Base-by-base conservation (phyloP, 2,797 vertebrate genomes). In the Lagodon rhomboides region DNA sequence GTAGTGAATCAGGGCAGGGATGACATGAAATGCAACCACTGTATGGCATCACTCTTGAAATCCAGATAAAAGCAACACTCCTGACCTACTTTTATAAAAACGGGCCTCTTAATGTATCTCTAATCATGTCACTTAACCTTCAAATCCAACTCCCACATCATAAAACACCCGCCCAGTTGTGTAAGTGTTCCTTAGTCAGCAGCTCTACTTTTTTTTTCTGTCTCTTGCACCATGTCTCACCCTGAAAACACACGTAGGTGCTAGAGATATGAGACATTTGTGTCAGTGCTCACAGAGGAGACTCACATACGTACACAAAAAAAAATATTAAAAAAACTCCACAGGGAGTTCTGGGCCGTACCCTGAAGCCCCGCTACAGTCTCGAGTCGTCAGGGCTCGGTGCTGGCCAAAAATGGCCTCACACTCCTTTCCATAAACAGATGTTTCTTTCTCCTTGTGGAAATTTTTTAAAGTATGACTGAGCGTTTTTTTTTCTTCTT, bases 211-310 rank as follows among this genome's bases (percentile, higher is more conserved):
- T 53, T 53, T 63, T 68, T 85, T 58, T 67, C 66, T 67, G 68
- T 71, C n/a, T 70, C 51, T 59, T 49, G 18, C 61, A 47, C 68
- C 64, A 41, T 64, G 68, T 87, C 84, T 89, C 82, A 82, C 70
- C 53, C 75, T 41, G 56, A 63, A 70, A 70, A 62, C 62, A 76
- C 73, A 85, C 56, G n/a, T 82, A 88, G 83, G 80, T 87, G 86
- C 80, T 73, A 85, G 12, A 84, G 82, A 83, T 70, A 66, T 77
- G 84, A 91, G 84, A 83, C 84, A 85, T 69, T 88, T 79, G 74
- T 55, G 84, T 75, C 23, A 56, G 23, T 25, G 17, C 44, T 70
- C 58, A 61, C 49, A 72, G 43, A 68, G 51, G 38, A 79, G 5
- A 67, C 25, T 27, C 41, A 49, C 49, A 55, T 15, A 51, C 20